Percentiles rank a stretch among this genome's conserved stretches.
These are phyloP conservation scores for Theretra japonica DNA, from an alignment of 2,888 invertebrate genomes.

Conservation along the genomic window DNA sequence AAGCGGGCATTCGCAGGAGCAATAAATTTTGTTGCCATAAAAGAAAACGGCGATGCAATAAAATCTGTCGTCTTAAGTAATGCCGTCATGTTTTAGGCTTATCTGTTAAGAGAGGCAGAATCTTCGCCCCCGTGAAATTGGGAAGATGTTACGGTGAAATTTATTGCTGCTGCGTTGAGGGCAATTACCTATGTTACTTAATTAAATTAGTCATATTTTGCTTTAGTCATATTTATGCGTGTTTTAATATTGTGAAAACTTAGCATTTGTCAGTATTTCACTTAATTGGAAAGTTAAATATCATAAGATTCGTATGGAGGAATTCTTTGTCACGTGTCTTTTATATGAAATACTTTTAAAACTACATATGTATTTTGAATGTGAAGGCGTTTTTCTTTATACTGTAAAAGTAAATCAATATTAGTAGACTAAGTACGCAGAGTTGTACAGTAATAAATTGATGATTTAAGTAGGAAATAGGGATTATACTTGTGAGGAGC, in stretches of 20 bases:
- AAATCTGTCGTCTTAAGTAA: conserved; percentile 73
- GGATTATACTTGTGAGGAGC: no score
- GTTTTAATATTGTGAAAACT: background rate
- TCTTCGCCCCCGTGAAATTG: conserved; percentile 56
- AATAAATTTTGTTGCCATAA: conserved; percentile 71
- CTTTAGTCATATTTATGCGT: no score
- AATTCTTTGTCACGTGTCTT: no score
- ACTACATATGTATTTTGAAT: no score
- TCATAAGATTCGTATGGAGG: no score
- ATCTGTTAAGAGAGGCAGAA: conserved; percentile 63
- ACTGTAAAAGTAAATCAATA: no score
- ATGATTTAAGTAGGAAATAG: no score
- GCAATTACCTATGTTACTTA: conserved; percentile 38
- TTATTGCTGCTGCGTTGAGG: conserved; percentile 39
- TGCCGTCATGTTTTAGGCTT: conserved; percentile 67
- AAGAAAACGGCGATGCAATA: conserved; percentile 70
- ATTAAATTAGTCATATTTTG: conserved; percentile 43
- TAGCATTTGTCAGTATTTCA: background rate
- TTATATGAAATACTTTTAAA: no score
- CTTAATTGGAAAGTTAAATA: background rate
- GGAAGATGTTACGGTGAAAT: conserved; percentile 52
- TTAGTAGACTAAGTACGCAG: no score
- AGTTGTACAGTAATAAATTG: no score
- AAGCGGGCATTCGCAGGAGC: conserved; percentile 52
- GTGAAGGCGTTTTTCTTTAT: no score